These are phyloP conservation scores for Scaptomyza tumidula DNA, from an alignment of 2,888 invertebrate genomes.

Conservation along the genomic window DNA sequence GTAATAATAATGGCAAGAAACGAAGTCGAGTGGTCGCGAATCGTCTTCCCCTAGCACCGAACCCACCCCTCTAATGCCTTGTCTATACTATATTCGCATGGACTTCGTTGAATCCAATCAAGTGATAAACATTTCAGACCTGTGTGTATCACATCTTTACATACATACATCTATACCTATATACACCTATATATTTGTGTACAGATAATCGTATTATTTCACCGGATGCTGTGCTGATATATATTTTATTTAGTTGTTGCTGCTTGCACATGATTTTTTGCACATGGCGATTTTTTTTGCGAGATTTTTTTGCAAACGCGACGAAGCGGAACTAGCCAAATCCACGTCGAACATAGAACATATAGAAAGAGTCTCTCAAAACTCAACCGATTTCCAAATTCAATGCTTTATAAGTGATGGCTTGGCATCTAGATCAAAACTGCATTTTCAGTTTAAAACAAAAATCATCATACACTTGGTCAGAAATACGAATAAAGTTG, in stretches of 20 bases:
- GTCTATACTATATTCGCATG: background rate
- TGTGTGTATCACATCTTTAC: conserved; percentile 9
- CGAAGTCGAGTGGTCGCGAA: conserved; percentile 40
- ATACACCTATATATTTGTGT: background rate
- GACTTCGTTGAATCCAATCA: background rate
- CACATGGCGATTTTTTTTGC: background rate
- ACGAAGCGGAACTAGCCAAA: conserved; percentile 33
- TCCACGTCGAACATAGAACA: conserved; percentile 5
- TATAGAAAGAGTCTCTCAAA: background rate
- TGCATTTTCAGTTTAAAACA: no score
- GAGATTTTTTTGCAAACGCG: background rate
- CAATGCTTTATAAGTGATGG: no score
- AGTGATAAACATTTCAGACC: conserved; percentile 29
- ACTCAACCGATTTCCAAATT: no score
- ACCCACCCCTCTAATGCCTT: background rate
- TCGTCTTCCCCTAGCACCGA: background rate
- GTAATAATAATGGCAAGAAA: conserved; percentile 17
- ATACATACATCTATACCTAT: no score
- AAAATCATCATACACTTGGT: no score
- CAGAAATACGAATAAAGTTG: background rate
- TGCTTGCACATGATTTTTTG: conserved; percentile 3
- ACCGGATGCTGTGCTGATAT: conserved; percentile 24
- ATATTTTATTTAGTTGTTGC: background rate
- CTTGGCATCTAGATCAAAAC: no score
- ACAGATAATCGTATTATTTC: conserved; percentile 19